phyloP scores from a whole-genome alignment of 2,888 invertebrate genomes.

The Apamea monoglypha region DNA sequence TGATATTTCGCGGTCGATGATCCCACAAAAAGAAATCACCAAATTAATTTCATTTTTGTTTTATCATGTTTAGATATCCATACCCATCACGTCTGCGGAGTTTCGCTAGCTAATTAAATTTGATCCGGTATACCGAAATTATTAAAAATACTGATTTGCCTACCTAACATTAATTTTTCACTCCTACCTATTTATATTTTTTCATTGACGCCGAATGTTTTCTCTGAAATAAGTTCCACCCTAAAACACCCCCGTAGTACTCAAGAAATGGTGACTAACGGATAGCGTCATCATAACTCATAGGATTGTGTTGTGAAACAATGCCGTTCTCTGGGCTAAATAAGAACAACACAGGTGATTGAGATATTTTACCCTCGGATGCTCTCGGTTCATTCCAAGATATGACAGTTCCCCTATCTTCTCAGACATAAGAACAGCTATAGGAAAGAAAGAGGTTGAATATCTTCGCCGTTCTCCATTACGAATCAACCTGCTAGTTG shows the following conservation, averaged over 20 bases:
- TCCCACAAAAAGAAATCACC: too few relatives aligned
- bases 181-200: too few relatives aligned
- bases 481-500: background rate
- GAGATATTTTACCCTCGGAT: background rate
- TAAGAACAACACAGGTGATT: background rate
- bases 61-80: too few relatives aligned
- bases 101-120: too few relatives aligned
- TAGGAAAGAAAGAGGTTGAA: background rate
- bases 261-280: constrained; percentile 20
- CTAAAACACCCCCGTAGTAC: background rate
- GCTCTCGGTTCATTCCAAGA: background rate
- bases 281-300: background rate
- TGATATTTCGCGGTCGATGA: too few relatives aligned
- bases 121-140: too few relatives aligned
- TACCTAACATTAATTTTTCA: background rate
- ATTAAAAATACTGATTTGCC: background rate
- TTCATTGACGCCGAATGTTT: background rate
- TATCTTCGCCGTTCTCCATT: background rate
- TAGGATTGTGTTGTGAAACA: background rate
- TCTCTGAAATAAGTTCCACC: background rate
- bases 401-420: background rate
- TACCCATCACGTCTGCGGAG: too few relatives aligned
- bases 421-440: background rate
- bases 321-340: background rate
- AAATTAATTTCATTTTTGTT: too few relatives aligned